phyloP scores from a whole-genome alignment of 2,113 vertebrate genomes.

The Lanius collurio region DNA sequence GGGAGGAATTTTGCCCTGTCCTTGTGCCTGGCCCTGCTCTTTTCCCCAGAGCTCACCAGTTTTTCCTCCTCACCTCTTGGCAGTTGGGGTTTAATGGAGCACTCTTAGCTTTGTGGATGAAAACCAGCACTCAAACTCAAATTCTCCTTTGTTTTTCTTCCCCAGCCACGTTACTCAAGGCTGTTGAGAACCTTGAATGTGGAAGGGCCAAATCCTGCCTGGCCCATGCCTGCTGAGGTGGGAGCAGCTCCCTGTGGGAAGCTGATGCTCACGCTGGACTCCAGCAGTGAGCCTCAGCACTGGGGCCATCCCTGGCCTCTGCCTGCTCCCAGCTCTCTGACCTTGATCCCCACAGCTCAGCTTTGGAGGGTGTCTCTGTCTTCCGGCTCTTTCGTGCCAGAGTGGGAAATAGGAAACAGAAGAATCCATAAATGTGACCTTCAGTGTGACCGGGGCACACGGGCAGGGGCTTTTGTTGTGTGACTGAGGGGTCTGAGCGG shows the following conservation, averaged over 20 bases:
- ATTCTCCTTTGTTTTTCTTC: not conserved
- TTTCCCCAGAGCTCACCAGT: not conserved
- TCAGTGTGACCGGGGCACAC: not conserved
- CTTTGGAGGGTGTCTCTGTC: not conserved
- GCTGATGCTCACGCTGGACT: fast-evolving
- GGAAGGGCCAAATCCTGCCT: not conserved
- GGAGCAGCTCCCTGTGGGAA: not conserved
- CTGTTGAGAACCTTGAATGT: not conserved
- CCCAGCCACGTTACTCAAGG: not conserved
- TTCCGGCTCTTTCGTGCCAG: not conserved
- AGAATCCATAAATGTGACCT: not conserved
- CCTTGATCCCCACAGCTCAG: not conserved
- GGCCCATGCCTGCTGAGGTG: fast-evolving
- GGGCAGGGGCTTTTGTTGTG: fast-evolving
- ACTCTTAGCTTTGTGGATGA: not conserved
- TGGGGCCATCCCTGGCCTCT: not conserved
- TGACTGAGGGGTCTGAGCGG: not conserved
- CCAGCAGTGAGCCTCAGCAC: not conserved
- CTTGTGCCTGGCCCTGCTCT: not conserved
- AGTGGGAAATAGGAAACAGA: not conserved
- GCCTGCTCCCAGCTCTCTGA: not conserved
- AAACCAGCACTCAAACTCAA: not conserved
- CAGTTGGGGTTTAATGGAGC: not conserved
- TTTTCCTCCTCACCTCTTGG: not conserved
- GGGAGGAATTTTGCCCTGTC: not conserved